phyloP scores from a whole-genome alignment of 2,888 invertebrate genomes.

The Cerceris ruficornis region DNA sequence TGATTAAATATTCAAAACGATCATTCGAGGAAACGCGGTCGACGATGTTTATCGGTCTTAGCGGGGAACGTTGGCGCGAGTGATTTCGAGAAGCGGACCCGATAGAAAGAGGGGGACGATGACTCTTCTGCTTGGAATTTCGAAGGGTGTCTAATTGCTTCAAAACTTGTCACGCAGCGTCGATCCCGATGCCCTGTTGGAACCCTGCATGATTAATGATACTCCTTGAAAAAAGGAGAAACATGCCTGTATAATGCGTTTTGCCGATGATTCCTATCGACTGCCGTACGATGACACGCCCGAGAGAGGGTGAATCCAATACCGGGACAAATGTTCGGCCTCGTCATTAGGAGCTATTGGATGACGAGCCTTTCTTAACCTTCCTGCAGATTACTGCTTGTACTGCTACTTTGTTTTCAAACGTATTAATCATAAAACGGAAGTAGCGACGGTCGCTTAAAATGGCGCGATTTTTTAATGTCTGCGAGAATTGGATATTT shows the following conservation, averaged over 20 bases:
- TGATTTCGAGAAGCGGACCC: slow-evolving; percentile 24
- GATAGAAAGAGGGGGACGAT: slow-evolving; percentile 40
- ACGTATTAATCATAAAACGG: too few relatives aligned
- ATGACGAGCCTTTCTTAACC: slow-evolving; percentile 3
- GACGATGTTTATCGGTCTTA: slow-evolving; percentile 46
- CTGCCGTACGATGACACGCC: slow-evolving; percentile 33
- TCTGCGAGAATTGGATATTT: too few relatives aligned
- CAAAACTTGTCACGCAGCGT: slow-evolving; percentile 71
- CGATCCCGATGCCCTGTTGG: slow-evolving; percentile 63
- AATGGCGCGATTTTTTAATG: too few relatives aligned
- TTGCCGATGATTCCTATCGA: slow-evolving; percentile 42
- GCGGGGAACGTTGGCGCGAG: slow-evolving; percentile 40
- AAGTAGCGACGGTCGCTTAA: too few relatives aligned
- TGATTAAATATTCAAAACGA: neutral
- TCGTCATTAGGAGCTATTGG: slow-evolving; percentile 37
- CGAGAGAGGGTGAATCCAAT: slow-evolving; percentile 23
- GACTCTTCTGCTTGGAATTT: slow-evolving; percentile 66
- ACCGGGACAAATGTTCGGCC: slow-evolving; percentile 13
- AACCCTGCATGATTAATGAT: slow-evolving; percentile 64
- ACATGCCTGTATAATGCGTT: slow-evolving; percentile 56
- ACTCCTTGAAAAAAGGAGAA: slow-evolving; percentile 35
- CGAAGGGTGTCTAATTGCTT: slow-evolving; percentile 74
- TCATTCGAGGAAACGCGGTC: neutral
- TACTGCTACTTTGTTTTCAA: too few relatives aligned
- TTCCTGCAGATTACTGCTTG: too few relatives aligned